Evolutionary conservation across 2,113 vertebrate species (phyloP), one percentile per base, ranked within the genome.

Genomic region (Orthonyx spaldingii): DNA sequence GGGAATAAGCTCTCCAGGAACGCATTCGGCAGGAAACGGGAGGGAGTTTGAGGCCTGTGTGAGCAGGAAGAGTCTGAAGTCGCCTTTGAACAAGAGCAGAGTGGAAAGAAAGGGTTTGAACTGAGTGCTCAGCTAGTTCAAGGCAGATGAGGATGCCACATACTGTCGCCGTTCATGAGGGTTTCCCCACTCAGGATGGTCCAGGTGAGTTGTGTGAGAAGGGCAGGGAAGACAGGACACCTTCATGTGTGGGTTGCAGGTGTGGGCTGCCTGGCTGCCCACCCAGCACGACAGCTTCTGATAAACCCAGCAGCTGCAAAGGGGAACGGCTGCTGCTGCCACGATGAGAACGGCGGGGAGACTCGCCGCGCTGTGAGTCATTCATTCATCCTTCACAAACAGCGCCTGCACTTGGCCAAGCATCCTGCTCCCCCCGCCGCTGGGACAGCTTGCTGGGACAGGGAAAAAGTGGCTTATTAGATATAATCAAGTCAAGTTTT

Each of bases 401-500:
- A 93, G 71, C 55, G 86, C 94, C 68, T 6, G 18, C 42, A 46
- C 50, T 71, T 20, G 3, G 89, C 75, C 79, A 95, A 86, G 92
- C 92, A 92, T 92, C 90, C 92, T 94, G 87, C 95, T 57, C 79
- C 90, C 87, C 81, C 81, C 7, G 0, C 84, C 0, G 1, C 71
- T 2, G 8, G 41, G 82, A 93, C 52, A 46, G 85, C 57, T 95
- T 68, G 57, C 81, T 75, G 78, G 57, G 82, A 92, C 1, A 6
- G 72, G 96, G 96, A 97, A 97, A 97, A 96, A 94, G 61, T 97
- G 90, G 94, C 90, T 96, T 97, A 97, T 97, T 93, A 96, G 80
- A 90, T 26, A 77, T 10, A 60, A 92, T 66, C 79, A 76, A 88
- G 80, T 94, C 94, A 96, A 93, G 59, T 96, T 97, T 95, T 97